Evolutionary conservation across 2,113 vertebrate species (phyloP), one percentile per base, ranked within the genome.

Genomic region (Dipodomys stephensi): DNA sequence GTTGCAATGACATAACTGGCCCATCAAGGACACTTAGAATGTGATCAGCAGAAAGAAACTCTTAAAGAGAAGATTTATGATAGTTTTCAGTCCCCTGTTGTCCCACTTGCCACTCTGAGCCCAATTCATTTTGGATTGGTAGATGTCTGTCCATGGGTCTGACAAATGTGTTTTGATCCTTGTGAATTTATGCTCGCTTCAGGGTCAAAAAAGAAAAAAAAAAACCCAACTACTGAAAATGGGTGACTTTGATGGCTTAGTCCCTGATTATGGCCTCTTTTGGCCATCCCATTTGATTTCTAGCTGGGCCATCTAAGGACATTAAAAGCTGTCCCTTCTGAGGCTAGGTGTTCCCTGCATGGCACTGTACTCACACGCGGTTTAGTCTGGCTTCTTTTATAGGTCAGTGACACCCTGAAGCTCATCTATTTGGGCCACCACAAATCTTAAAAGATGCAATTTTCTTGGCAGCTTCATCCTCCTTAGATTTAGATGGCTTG

Each of bases 401-500:
- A 93, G 94, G 92, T 93, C 92, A 85, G 67, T 76, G 92, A 95
- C 94, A 95, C 67, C 88, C 88, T 73, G 65, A 9, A 72, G 79
- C 92, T 88, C 73, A 65, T 90, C 35, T 76, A 74, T 69, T 39
- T 16, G 53, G 84, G 88, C 94, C 90, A 74, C 92, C 88, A 96
- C 94, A 95, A 97, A 95, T 97, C 95, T 97, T 96, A 72, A 71
- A 93, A 92, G 79, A 92, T 90, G 85, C 84, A 57, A 46, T 96
- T 93, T 93, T 80, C 96, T 90, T 88, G 93, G 87, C 92, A 95
- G 93, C 74, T 90, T 85, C 90, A 92, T 94, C 84, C 16, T 87
- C 30, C 90, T 83, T 10, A 84, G 57, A 93, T 88, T 85, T 10
- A 84, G 57, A 93, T 88, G 74, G 79, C 95, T 87, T 65, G 84